Conservation (phyloP, 2,888 invertebrate genomes). For the Drosophila cognata region DNA sequence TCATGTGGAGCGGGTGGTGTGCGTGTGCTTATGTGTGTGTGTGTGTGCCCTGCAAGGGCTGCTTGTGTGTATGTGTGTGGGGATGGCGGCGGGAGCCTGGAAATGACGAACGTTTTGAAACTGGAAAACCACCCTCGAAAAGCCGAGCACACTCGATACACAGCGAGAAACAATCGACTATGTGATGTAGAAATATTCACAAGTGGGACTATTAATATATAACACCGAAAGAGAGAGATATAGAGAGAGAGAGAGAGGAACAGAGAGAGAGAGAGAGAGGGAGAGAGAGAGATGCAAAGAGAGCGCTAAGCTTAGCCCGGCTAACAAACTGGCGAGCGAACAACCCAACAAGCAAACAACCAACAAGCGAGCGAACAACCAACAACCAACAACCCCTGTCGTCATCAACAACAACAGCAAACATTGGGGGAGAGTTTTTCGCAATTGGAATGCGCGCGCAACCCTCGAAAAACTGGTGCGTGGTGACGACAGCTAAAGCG, state of each 20-base stretch:
- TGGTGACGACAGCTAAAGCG: constrained; percentile 49
- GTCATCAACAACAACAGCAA: constrained; percentile 33
- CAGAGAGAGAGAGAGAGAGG: neutral
- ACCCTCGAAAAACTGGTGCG: constrained; percentile 63
- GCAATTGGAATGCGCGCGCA: constrained; percentile 76
- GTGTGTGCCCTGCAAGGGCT: neutral
- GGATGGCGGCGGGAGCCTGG: constrained; percentile 37
- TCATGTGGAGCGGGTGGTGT: constrained; percentile 40
- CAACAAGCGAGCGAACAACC: constrained; percentile 27
- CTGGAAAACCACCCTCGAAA: constrained; percentile 54
- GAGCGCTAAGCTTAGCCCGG: constrained; percentile 13
- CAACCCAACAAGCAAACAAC: constrained; percentile 48
- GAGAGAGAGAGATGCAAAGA: constrained; percentile 1
- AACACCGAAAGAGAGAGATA: neutral
- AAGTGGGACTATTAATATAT: constrained; percentile 31
- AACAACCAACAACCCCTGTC: constrained; percentile 41
- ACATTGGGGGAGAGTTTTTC: constrained; percentile 72
- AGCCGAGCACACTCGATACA: constrained; percentile 49
- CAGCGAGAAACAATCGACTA: constrained; percentile 61
- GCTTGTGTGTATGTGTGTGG: neutral
- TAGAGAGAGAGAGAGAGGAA: neutral
- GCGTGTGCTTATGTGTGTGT: neutral
- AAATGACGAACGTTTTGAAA: constrained; percentile 40
- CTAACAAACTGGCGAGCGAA: constrained; percentile 4
- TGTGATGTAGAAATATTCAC: constrained; percentile 44